These are phyloP conservation scores for Colletes latitarsis DNA, from an alignment of 1,140 invertebrate species.

Conservation along the genomic window DNA sequence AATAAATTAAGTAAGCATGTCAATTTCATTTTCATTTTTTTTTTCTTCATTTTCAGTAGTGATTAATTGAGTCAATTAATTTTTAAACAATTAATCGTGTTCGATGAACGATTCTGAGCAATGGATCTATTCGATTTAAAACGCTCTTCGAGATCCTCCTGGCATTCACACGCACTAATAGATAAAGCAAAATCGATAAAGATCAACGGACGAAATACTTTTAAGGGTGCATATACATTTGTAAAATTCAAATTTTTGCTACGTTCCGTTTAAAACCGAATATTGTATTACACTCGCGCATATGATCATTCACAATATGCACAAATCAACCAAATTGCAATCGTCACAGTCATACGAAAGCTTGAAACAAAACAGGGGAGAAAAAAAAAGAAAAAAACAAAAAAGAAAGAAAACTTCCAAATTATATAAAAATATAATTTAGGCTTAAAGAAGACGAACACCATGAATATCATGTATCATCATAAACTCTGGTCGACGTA, in stretches of 20 bases:
- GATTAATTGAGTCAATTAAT: not conserved
- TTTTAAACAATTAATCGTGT: not conserved
- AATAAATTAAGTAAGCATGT: not conserved
- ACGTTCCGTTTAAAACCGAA: too few relatives aligned
- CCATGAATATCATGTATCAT: not conserved
- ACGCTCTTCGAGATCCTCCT: not conserved
- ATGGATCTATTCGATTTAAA: not conserved
- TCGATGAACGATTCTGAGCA: slow-evolving; percentile 12
- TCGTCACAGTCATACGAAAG: not conserved
- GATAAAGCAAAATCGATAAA: too few relatives aligned
- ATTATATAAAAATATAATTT: not conserved
- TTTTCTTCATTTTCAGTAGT: not conserved
- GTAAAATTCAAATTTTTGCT: too few relatives aligned
- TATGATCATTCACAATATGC: not conserved
- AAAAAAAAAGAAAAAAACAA: not conserved
- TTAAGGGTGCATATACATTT: too few relatives aligned
- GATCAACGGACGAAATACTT: too few relatives aligned
- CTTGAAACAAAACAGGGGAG: too few relatives aligned
- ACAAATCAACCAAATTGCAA: not conserved
- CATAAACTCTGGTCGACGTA: not conserved
- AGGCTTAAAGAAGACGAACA: not conserved
- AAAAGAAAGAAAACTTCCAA: not conserved
- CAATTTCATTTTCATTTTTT: not conserved
- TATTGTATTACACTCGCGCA: too few relatives aligned
- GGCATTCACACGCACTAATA: not conserved